Evolutionary conservation across 2,888 invertebrate species (phyloP).

Genomic region (Liopterus haemorrhoidalis): DNA sequence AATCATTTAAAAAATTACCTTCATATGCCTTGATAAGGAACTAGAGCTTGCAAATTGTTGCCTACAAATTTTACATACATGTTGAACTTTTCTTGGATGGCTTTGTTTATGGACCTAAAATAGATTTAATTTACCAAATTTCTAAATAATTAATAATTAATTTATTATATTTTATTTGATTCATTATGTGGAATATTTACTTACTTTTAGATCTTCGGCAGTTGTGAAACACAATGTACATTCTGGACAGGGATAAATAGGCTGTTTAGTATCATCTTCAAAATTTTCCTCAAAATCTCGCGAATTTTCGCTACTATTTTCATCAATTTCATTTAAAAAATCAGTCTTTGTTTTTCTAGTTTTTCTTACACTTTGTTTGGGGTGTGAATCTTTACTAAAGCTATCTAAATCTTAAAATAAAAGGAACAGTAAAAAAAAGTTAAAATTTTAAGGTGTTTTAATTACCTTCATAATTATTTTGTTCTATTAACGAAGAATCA

Average conservation of each 20-base stretch:
- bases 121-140: background rate
- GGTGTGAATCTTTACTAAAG: too few species aligned
- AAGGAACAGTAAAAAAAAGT: too few species aligned
- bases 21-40: conserved; percentile 25
- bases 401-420: too few species aligned
- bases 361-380: too few species aligned
- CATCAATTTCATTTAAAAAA: background rate
- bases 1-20: conserved; percentile 16
- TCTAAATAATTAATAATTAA: too few species aligned
- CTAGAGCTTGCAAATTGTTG: conserved; percentile 28
- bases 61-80: conserved; percentile 25
- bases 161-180: too few species aligned
- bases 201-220: conserved; percentile 29
- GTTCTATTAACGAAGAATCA: too few species aligned
- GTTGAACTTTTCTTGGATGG: conserved; percentile 18
- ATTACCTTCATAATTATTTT: too few species aligned
- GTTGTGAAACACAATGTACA: conserved; percentile 31
- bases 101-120: conserved; percentile 25
- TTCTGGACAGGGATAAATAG: conserved; percentile 29
- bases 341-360: conserved; percentile 16
- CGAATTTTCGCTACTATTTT: conserved; percentile 7
- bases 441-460: too few species aligned
- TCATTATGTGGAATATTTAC: too few species aligned
- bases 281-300: conserved; percentile 6
- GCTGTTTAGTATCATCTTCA: conserved; percentile 27